A percentile compares a stretch with the other conserved stretches of the same genome.
These are phyloP conservation scores for Benthochromis sp. DNA, from an alignment of 2,113 vertebrate genomes.

Conservation along the genomic window DNA sequence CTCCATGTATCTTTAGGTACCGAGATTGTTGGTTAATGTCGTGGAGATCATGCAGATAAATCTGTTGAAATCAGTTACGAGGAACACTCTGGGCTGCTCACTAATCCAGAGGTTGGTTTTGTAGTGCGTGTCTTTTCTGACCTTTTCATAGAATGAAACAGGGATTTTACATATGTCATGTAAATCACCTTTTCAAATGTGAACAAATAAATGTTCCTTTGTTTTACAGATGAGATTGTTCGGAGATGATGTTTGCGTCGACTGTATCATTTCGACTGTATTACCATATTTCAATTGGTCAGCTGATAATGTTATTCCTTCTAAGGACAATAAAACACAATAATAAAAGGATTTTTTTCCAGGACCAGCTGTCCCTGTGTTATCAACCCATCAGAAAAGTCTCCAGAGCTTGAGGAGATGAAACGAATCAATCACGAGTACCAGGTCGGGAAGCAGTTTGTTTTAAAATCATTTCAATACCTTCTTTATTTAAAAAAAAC, in stretches of 20 bases:
- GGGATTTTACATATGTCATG: background rate
- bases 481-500: background rate
- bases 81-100: conserved; percentile 62
- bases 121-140: background rate
- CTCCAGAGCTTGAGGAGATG: conserved; percentile 71
- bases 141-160: background rate
- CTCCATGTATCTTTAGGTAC: conserved; percentile 70
- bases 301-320: background rate
- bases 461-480: background rate
- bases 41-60: conserved; percentile 77
- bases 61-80: conserved; percentile 61
- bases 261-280: background rate
- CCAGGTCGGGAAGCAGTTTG: conserved; percentile 69
- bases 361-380: conserved; percentile 82
- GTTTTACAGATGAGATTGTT: background rate
- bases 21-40: conserved; percentile 79
- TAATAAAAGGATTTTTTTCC: background rate
- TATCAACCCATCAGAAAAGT: conserved; percentile 62
- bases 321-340: background rate
- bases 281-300: background rate
- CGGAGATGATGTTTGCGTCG: background rate
- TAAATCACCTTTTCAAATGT: background rate
- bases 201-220: background rate
- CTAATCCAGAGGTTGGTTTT: conserved; percentile 74
- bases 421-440: conserved; percentile 76